Evolutionary conservation across 2,888 invertebrate genomes (phyloP).

Genomic region (Melinaea marsaeus): DNA sequence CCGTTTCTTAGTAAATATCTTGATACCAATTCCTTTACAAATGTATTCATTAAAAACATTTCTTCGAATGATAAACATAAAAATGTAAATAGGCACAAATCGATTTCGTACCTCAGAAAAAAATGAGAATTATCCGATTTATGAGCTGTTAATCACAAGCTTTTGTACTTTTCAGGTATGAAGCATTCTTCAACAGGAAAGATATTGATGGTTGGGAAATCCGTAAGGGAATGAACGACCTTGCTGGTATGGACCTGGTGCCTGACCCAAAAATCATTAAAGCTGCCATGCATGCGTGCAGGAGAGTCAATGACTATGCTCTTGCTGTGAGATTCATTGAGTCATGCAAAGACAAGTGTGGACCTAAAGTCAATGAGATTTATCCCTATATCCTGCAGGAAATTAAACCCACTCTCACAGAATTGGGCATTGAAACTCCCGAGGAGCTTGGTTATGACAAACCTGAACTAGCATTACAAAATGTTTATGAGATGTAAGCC

Average conservation of each 20-base stretch:
- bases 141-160: too few species aligned
- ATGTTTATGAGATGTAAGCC: conserved; percentile 82
- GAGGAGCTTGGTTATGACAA: conserved; percentile 98
- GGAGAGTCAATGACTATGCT: conserved; percentile 95
- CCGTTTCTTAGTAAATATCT: too few species aligned
- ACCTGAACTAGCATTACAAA: conserved; percentile 93
- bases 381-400: conserved; percentile 94
- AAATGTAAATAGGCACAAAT: too few species aligned
- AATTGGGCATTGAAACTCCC: conserved; percentile 95
- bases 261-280: conserved; percentile 94
- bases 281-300: conserved; percentile 93
- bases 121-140: too few species aligned
- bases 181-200: conserved; percentile 88
- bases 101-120: too few species aligned
- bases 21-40: too few species aligned
- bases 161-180: conserved; percentile 78
- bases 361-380: conserved; percentile 83
- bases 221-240: conserved; percentile 93
- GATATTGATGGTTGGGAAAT: conserved; percentile 97
- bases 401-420: conserved; percentile 93
- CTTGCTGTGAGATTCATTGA: conserved; percentile 96
- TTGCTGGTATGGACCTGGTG: conserved; percentile 92
- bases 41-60: too few species aligned
- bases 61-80: too few species aligned
- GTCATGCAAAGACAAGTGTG: conserved; percentile 93